Evolutionary conservation across 2,888 invertebrate genomes (phyloP).

Genomic region (Drosophila nr. perissopoda): DNA sequence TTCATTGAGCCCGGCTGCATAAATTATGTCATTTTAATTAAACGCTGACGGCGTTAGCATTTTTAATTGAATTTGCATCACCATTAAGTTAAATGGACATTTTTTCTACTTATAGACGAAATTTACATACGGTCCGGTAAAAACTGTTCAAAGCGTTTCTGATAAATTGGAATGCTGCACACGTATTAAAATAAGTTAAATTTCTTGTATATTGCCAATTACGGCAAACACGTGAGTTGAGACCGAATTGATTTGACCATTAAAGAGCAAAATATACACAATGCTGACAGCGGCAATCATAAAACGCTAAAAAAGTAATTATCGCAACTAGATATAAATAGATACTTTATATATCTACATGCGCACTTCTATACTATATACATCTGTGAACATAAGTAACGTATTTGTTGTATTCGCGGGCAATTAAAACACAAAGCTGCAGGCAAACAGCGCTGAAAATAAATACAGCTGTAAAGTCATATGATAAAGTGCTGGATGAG

Average conservation of each 20-base stretch:
- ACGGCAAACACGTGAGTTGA: conserved; percentile 48
- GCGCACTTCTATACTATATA: background rate
- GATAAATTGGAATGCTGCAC: conserved; percentile 23
- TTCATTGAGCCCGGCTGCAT: conserved; percentile 18
- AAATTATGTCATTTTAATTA: conserved; percentile 59
- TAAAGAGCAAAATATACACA: conserved; percentile 25
- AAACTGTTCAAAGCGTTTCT: conserved; percentile 8
- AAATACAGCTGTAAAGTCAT: conserved; percentile 9
- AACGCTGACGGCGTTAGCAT: conserved; percentile 6
- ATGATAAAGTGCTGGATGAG: too few species aligned
- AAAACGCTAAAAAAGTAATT: conserved; percentile 60
- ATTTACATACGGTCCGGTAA: conserved; percentile 8
- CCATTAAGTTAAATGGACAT: conserved; percentile 12
- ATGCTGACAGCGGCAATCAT: conserved; percentile 32
- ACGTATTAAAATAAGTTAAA: conserved; percentile 45
- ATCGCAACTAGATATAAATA: conserved; percentile 10
- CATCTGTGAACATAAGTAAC: background rate
- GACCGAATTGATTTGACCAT: conserved; percentile 21
- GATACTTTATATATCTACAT: background rate
- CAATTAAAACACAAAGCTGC: conserved; percentile 27
- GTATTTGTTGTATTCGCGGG: conserved; percentile 18
- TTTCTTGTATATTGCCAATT: conserved; percentile 41
- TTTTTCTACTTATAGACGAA: background rate
- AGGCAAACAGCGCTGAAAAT: conserved; percentile 10
- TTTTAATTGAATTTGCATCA: background rate